Evolutionary conservation across 2,797 vertebrate genomes (phyloP).

Genomic region (Fringilla coelebs): DNA sequence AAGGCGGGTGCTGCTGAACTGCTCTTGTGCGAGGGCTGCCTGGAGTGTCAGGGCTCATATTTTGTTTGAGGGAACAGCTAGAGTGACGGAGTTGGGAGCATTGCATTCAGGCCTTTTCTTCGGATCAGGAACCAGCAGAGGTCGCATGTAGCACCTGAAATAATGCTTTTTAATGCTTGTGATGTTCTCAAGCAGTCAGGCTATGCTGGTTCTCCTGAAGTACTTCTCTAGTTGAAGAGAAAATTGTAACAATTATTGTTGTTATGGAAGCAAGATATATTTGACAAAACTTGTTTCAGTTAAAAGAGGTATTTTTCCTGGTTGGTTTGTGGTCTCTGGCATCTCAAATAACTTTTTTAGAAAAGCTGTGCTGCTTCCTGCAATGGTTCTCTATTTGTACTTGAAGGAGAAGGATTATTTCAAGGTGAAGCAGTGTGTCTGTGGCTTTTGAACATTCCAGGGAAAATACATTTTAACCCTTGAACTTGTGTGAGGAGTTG

Average conservation of each 20-base stretch:
- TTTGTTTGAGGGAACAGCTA: background rate
- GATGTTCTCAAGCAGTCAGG: background rate
- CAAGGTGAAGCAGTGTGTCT: constrained; percentile 70
- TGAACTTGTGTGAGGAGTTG: background rate
- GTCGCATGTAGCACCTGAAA: background rate
- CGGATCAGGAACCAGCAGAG: background rate
- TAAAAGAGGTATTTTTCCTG: background rate
- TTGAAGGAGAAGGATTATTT: constrained; percentile 90
- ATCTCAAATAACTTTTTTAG: background rate
- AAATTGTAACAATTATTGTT: background rate
- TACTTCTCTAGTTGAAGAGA: background rate
- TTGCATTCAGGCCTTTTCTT: background rate
- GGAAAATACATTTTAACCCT: background rate
- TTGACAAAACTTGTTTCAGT: background rate
- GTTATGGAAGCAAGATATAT: background rate
- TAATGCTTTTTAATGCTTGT: background rate
- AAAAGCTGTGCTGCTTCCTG: background rate
- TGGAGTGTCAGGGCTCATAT: background rate
- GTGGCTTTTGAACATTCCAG: background rate
- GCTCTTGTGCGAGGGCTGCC: background rate
- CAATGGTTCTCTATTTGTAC: background rate
- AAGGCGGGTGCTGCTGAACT: background rate
- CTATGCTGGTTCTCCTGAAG: background rate
- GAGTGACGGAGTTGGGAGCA: background rate
- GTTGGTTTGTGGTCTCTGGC: background rate